Evolutionary conservation across 2,113 vertebrate species (phyloP).

Genomic region (Vidua chalybeata): DNA sequence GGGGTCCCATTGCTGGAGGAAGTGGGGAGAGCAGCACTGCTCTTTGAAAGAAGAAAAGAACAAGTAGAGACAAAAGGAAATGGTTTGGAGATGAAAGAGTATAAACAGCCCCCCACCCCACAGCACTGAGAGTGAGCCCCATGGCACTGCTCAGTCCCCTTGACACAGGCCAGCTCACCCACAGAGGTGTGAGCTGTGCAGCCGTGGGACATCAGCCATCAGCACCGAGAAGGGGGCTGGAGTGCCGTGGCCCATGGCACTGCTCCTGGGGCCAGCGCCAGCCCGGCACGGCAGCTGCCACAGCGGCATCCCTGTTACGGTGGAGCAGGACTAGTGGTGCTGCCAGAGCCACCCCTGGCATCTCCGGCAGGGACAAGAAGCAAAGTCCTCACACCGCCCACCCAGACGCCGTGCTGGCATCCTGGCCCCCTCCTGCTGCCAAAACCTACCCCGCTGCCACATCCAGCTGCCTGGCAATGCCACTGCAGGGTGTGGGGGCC

Average conservation of each 20-base stretch:
- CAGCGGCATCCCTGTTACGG: background rate
- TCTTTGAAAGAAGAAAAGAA: slow-evolving; percentile 3
- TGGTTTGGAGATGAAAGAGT: background rate
- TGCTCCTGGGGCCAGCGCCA: background rate
- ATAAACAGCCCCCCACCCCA: background rate
- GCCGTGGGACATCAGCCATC: background rate
- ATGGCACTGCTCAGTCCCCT: background rate
- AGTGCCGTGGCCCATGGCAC: accelerated
- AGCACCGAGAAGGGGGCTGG: background rate
- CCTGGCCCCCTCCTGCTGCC: background rate
- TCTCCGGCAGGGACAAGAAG: background rate
- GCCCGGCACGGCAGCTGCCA: background rate
- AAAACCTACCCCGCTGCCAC: background rate
- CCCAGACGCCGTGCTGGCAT: background rate
- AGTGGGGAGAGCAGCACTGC: background rate
- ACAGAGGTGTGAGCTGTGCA: accelerated
- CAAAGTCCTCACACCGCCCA: accelerated
- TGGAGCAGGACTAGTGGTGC: accelerated
- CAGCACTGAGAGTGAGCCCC: background rate
- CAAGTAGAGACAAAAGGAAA: background rate
- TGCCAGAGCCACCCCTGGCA: background rate
- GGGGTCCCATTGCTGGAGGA: background rate
- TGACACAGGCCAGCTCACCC: background rate
- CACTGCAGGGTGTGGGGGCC: background rate
- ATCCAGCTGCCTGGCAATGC: background rate